Evolutionary conservation across 2,888 invertebrate genomes (phyloP), one percentile per base, ranked within the genome.

Genomic region (Eupeodes latifasciatus): DNA sequence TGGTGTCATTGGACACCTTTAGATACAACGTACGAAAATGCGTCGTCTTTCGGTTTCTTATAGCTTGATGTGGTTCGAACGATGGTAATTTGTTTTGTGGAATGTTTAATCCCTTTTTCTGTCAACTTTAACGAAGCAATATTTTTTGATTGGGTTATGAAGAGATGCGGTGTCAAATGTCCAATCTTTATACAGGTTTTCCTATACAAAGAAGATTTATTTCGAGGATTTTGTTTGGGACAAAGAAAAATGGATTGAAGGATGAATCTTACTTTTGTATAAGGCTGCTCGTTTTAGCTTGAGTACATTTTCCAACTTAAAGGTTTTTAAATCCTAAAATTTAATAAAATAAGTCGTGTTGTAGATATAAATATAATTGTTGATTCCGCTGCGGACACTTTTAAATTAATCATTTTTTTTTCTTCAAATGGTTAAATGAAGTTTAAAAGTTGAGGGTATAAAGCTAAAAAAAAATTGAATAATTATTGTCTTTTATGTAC

Each of bases 1-100:
- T 66, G 69, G 84, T 67, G 87, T 74, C 72, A 87, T 84, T 62
- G 51, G 80, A 87, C 80, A 87, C 87, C 84, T 84, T 67, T 3
- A 6, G 0, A 9, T 66, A 62, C 34, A 51, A 53, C 14, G 19
- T n/a, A 19, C 14, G 53, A 34, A 64, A 53, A 64, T 64, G 10
- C 9, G 55, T 62, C 11, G 27, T 27, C 27, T 53, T 49, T 47
- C 3, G 4, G 19, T 77, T 36, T 55, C 16, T 74, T 59, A 27
- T 27, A 11, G 10, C 12, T 10, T 40, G 59, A 11, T n/a, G 27
- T 12, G 62, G 36, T 27, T 36, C 67, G 16, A 34, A 27, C 57
- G 40, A 7, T 47, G 71, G 72, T 66, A 74, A 79, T 79, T 44
- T 57, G 80, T 71, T 36, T 71, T 75, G 47, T 76, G 74, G 55